These are phyloP conservation scores for Corythaeola cristata DNA, from an alignment of 2,113 vertebrate genomes.

Conservation along the genomic window DNA sequence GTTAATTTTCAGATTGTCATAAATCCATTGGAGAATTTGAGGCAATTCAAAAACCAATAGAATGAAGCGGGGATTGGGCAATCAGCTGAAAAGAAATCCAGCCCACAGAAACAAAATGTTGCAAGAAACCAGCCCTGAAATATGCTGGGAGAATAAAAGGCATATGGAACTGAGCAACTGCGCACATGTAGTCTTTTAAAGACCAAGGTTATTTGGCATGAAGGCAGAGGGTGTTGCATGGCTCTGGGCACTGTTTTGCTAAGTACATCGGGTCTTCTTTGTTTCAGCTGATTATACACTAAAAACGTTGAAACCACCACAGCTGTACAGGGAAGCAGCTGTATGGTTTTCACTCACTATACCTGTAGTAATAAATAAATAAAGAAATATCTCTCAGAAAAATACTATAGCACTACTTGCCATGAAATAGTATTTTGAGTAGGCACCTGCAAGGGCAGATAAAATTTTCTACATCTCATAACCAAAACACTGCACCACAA, in stretches of 20 bases:
- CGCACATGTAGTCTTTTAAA: background rate
- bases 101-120: conserved; percentile 67
- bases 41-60: conserved; percentile 72
- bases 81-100: conserved; percentile 73
- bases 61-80: conserved; percentile 73
- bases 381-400: conserved; percentile 49
- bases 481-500: conserved; percentile 53
- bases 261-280: conserved; percentile 4
- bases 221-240: conserved; percentile 12
- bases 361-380: conserved; percentile 58
- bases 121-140: conserved; percentile 27
- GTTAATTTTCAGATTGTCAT: conserved; percentile 75
- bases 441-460: conserved; percentile 51
- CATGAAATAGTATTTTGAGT: conserved; percentile 40
- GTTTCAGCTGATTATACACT: background rate
- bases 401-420: conserved; percentile 31
- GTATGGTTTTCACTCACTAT: conserved; percentile 60
- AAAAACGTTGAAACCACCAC: conserved; percentile 33
- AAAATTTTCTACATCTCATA: conserved; percentile 48
- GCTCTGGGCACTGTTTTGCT: conserved; percentile 34
- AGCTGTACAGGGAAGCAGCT: conserved; percentile 56
- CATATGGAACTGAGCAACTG: conserved; percentile 37
- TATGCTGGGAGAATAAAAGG: conserved; percentile 62
- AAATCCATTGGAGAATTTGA: conserved; percentile 75
- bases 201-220: conserved; percentile 41